These are phyloP conservation scores for Achlya flavicornis DNA, from an alignment of 2,888 invertebrate species.

Conservation along the genomic window DNA sequence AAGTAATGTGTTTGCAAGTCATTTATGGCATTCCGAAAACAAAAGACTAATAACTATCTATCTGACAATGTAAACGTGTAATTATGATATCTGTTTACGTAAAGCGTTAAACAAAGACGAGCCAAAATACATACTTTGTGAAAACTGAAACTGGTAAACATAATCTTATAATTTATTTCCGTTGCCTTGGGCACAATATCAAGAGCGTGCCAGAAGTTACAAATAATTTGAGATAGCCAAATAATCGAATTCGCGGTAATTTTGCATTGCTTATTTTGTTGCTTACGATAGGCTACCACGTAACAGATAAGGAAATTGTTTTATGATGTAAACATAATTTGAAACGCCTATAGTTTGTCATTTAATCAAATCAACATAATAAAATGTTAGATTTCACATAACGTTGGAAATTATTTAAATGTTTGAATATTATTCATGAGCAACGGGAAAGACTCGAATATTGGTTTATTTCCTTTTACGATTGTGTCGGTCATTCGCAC, in stretches of 20 bases:
- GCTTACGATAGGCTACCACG: background rate
- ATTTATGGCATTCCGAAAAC: constrained; percentile 14
- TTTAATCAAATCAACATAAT: background rate
- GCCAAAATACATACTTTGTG: constrained; percentile 24
- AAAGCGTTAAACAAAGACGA: constrained; percentile 25
- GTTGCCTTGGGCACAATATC: constrained; percentile 20
- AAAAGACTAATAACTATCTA: constrained; percentile 12
- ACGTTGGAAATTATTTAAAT: background rate
- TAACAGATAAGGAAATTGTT: background rate
- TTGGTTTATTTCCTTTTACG: background rate
- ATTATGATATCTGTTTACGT: constrained; percentile 38
- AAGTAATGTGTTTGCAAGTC: constrained; percentile 10
- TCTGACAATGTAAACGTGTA: constrained; percentile 25
- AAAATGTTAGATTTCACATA: background rate
- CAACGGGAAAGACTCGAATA: background rate
- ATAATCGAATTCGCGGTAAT: background rate
- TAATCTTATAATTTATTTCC: constrained; percentile 29
- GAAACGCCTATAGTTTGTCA: background rate
- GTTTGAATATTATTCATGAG: background rate
- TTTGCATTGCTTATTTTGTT: constrained; percentile 5
- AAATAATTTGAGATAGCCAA: constrained; percentile 2
- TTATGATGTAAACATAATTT: background rate
- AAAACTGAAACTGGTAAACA: constrained; percentile 25
- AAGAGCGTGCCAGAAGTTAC: constrained; percentile 2
- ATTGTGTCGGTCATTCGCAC: background rate